Conservation (phyloP, 2,797 vertebrate genomes). For the Epinephelus malabaricus region DNA sequence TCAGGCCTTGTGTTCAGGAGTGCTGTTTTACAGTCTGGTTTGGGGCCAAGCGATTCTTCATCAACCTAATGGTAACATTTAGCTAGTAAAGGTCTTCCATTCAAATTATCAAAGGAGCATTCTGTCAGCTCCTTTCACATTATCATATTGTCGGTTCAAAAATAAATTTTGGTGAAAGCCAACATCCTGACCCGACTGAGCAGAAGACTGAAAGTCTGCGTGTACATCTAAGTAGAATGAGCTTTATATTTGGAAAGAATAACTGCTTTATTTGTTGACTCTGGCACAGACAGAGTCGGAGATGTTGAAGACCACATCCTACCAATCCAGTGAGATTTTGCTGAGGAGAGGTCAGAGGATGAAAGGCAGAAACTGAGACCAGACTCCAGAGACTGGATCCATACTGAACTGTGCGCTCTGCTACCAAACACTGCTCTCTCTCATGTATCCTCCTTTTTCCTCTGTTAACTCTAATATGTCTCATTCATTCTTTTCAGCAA, state of each 20-base stretch:
- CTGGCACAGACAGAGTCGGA: background rate
- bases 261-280: constrained; percentile 6
- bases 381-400: background rate
- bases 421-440: background rate
- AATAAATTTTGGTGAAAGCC: background rate
- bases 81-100: no score
- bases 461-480: background rate
- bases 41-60: background rate
- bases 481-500: background rate
- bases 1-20: background rate
- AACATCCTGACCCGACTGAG: background rate
- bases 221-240: background rate
- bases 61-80: background rate
- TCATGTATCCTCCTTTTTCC: background rate
- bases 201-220: background rate
- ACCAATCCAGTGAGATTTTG: background rate
- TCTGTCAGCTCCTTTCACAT: background rate
- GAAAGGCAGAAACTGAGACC: background rate
- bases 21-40: constrained; percentile 1
- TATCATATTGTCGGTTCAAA: background rate
- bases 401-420: no score
- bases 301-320: background rate
- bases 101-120: background rate
- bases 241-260: constrained; percentile 18
- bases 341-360: background rate